Base-by-base conservation (phyloP, 2,113 vertebrate genomes). In the Mormoops blainvillei region DNA sequence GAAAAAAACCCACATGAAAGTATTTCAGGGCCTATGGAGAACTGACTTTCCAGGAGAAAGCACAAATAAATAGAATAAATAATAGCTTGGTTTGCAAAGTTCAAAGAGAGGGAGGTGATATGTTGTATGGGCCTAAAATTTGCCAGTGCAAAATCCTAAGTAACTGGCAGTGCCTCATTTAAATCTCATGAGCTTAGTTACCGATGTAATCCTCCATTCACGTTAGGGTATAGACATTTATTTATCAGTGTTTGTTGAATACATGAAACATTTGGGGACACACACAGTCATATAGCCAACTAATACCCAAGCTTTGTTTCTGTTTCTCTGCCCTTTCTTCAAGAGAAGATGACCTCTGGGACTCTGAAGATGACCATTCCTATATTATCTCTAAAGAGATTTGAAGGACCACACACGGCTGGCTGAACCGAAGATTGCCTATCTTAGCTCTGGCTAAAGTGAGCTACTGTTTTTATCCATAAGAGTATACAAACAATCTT, bases 61-160 rank as follows among this genome's bases (percentile, higher is more conserved):
- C 54, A 56, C 5, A 54, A 97, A 95, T 96, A 95, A 89, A 91
- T 61, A 93, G 94, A 97, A 96, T 94, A 96, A 94, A 94, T 73
- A 96, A 92, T 63, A 85, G 41, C 48, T 83, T 56, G 50, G 87
- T 82, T 82, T 92, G 77, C 71, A 74, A 78, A 91, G 61, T 33
- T 91, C 85, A 70, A 95, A 92, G 87, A 95, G 52, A 94, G 14
- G 24, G 54, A 92, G 54, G 56, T 50, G 58, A 63, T 50, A 38
- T 31, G 38, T n/a, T 76, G 1, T 61, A 38, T 58, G 50, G 58
- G 24, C 50, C 61, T 94, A 56, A 77, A 86, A 94, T 83, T 68
- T 43, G 94, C 31, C 33, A 82, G 58, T 54, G 65, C 24, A 38
- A 92, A 93, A 85, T 50, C 48, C 11, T 16, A 38, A 48, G 31